Base-by-base conservation (phyloP, 2,797 vertebrate species). In the Discoglossus pictus region DNA sequence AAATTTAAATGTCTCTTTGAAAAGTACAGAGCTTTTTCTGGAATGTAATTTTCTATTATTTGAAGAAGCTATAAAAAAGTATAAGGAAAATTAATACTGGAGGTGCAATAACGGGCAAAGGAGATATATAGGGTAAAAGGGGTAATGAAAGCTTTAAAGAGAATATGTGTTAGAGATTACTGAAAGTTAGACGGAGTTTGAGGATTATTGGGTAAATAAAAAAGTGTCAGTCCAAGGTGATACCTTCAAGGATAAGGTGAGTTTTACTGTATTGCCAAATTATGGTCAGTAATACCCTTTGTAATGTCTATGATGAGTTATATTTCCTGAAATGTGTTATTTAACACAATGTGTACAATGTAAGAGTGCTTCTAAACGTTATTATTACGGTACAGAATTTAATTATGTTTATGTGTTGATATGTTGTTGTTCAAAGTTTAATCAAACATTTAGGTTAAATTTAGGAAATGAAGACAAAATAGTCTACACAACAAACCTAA, bases 1-100 rank as follows among this genome's bases (percentile, higher is more conserved):
- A 71, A 64, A 71, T 71, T 43, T 71, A 70, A 70, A 61, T 70
- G 67, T 56, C 43, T 62, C 52, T 56, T 18, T 48, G 67, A 70
- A 40, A 56, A 34, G 44, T 55, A 55, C 60, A 18, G 44, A 46
- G 59, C 51, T 63, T 46, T 16, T 47, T 58, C 43, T 16, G 24
- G 63, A 70, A 63, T 70, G 52, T 42, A 63, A 70, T 70, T 70
- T 42, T 43, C 13, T 24, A 70, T 70, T 70, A 56, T 70, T 70
- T 70, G 63, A 63, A 58, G 38, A 40, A 11, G 46, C 23, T 40
- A 51, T 70, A 70, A 70, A 70, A 43, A 55, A 64, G 44, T 23
- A 36, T 12, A 55, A 56, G n/a, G 17, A 20, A 44, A 36, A 65
- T 46, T 24, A 70, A 63, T 31, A 11, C 31, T 35, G 36, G 6